Percentiles rank a stretch among this genome's conserved stretches.
Conservation (phyloP, 1,140 invertebrate species). For the Heterodera carotae region DNA sequence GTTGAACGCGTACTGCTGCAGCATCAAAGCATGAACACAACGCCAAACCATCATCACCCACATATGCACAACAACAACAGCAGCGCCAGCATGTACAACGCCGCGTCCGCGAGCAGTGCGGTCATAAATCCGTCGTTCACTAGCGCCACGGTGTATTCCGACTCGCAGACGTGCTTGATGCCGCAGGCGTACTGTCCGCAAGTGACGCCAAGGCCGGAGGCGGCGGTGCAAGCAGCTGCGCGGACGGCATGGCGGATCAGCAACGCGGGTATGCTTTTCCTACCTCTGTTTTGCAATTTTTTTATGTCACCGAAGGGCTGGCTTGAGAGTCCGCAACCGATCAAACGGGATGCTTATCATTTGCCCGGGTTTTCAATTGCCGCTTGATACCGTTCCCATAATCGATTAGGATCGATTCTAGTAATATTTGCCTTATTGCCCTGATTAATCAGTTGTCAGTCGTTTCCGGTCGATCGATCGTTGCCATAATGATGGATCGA, state of each 20-base stretch:
- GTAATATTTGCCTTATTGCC: too few relatives aligned
- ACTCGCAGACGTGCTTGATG: slow-evolving; percentile 34
- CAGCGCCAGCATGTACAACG: slow-evolving; percentile 42
- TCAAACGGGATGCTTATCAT: too few relatives aligned
- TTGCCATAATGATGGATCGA: too few relatives aligned
- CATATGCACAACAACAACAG: slow-evolving; percentile 31
- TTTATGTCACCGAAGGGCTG: too few relatives aligned
- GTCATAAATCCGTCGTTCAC: slow-evolving; percentile 49
- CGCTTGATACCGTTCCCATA: too few relatives aligned
- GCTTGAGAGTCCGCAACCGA: too few relatives aligned
- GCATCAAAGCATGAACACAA: neutral
- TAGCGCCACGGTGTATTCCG: slow-evolving; percentile 61
- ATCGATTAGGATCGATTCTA: too few relatives aligned
- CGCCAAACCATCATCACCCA: too few relatives aligned
- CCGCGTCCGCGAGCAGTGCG: neutral
- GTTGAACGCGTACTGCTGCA: neutral
- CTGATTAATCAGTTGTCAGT: too few relatives aligned
- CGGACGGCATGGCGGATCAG: slow-evolving; percentile 21
- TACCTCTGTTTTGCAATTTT: too few relatives aligned
- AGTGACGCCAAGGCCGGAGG: slow-evolving; percentile 2
- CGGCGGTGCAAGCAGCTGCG: slow-evolving; percentile 5
- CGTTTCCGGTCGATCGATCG: too few relatives aligned
- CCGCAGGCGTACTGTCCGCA: slow-evolving; percentile 21
- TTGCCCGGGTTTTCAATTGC: too few relatives aligned
- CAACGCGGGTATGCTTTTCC: slow-evolving; percentile 30